Percentiles rank a stretch among this genome's conserved stretches.
These are phyloP conservation scores for Crossaster papposus DNA, from an alignment of 53 echinoderm and acorn worm species.

Conservation along the genomic window DNA sequence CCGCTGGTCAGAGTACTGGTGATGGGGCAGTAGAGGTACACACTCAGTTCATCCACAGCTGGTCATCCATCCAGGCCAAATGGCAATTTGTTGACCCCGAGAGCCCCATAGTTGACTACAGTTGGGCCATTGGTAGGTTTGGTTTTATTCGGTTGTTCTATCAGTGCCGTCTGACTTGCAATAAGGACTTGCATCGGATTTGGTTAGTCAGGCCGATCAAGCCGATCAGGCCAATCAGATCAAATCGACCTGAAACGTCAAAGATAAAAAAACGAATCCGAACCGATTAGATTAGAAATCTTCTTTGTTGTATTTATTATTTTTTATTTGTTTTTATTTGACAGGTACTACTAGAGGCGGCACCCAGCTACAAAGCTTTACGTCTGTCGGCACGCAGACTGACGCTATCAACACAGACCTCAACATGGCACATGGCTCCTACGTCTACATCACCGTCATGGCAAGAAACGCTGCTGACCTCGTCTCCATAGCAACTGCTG, in stretches of 20 bases:
- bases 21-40: constrained; percentile 46
- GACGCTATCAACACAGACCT: constrained; percentile 54
- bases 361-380: constrained; percentile 61
- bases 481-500: constrained; percentile 34
- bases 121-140: constrained; percentile 50
- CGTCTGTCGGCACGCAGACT: constrained; percentile 30
- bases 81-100: constrained; percentile 66
- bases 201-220: no score
- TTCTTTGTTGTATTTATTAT: neutral
- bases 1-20: constrained; percentile 10
- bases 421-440: constrained; percentile 33
- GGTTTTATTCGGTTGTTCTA: no score
- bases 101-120: constrained; percentile 69
- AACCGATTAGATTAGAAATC: neutral
- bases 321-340: no score
- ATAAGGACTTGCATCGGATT: no score
- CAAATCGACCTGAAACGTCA: no score
- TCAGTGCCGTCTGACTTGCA: no score
- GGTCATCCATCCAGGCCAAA: constrained; percentile 67
- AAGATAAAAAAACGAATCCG: no score
- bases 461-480: constrained; percentile 63
- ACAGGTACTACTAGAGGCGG: constrained; percentile 61
- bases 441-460: constrained; percentile 56
- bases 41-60: constrained; percentile 62
- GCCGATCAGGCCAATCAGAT: no score